Base-by-base conservation (phyloP, 2,888 invertebrate genomes). In the Eilema sororculum region DNA sequence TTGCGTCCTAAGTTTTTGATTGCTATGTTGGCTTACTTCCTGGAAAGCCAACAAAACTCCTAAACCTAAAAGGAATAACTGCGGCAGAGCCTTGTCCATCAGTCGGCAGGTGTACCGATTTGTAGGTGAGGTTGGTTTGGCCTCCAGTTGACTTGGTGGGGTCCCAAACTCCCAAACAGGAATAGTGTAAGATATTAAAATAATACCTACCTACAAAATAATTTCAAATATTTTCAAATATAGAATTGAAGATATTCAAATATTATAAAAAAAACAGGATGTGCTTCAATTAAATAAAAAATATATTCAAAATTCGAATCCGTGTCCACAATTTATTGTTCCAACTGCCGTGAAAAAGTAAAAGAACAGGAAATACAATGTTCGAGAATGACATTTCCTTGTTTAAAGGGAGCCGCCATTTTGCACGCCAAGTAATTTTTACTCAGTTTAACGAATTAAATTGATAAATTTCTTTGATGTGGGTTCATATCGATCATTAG, bases 391-490 rank as follows among this genome's bases (percentile, higher is more conserved):
- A 87, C 87, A 77, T 91, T 91, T 89, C 85, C 89, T 77, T 91
- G 91, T 90, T 41, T 84, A 83, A 81, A 82, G 80, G 86, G 85
- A 83, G 87, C 86, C 87, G 86, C 89, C 90, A 92, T 89, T 90
- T 88, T 80, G 91, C 91, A 87, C 89, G 87, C 90, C 89, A 86
- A 84, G 87, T 91, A 91, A 93, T 90, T 90, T 90, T 89, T 88
- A 79, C 85, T 85, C 91, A 77, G 79, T 79, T 92, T 90, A 92
- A 88, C 87, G 89, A 89, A 91, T 93, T 91, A 90, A 91, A 90
- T 88, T 87, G 86, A 81, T 84, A 89, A 89, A 90, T 87, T 80
- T 85, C 91, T 93, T 93, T 93, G 93, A 93, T 91, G 91, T 90
- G 86, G 86, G 83, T 84, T 83, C 88, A 86, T 88, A 91, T 89